These are phyloP conservation scores for Euphysa ruthae DNA, from an alignment of 30 jellyfish, hydroid and myxozoan species.

Conservation along the genomic window DNA sequence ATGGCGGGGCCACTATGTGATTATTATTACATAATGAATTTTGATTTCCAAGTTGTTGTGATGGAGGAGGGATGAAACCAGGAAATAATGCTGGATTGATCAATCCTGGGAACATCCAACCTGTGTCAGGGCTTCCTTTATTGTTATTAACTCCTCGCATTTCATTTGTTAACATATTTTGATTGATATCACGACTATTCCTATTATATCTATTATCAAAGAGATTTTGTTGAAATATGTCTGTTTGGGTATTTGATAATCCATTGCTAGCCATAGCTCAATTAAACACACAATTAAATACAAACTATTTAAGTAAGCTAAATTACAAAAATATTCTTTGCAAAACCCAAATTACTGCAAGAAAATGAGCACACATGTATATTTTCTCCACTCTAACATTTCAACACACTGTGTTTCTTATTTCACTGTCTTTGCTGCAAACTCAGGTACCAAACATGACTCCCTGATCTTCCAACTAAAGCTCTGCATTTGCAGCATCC, in stretches of 20 bases:
- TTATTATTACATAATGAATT: too few species aligned
- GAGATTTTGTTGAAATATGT: background rate
- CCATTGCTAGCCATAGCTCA: constrained; percentile 17
- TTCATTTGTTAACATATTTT: constrained; percentile 15
- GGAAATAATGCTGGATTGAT: constrained; percentile 22
- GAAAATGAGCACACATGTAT: background rate
- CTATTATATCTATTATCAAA: background rate
- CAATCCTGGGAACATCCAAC: constrained; percentile 36
- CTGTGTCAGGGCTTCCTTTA: constrained; percentile 33
- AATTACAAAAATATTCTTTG: background rate
- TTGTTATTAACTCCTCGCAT: constrained; percentile 25
- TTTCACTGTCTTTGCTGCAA: constrained; percentile 19
- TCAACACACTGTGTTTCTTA: background rate
- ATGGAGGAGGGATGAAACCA: background rate
- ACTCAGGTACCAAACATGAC: constrained; percentile 35
- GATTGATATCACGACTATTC: constrained; percentile 19
- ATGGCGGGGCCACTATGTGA: too few species aligned
- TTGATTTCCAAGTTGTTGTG: too few species aligned
- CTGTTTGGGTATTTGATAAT: too few species aligned
- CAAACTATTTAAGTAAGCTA: background rate
- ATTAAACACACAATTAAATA: background rate
- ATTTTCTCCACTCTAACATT: background rate
- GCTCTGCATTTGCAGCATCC: background rate
- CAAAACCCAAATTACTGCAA: background rate
- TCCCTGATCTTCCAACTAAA: constrained; percentile 28